phyloP scores from a whole-genome alignment of 2,797 vertebrate genomes.

The Rhinoraja longicauda region DNA sequence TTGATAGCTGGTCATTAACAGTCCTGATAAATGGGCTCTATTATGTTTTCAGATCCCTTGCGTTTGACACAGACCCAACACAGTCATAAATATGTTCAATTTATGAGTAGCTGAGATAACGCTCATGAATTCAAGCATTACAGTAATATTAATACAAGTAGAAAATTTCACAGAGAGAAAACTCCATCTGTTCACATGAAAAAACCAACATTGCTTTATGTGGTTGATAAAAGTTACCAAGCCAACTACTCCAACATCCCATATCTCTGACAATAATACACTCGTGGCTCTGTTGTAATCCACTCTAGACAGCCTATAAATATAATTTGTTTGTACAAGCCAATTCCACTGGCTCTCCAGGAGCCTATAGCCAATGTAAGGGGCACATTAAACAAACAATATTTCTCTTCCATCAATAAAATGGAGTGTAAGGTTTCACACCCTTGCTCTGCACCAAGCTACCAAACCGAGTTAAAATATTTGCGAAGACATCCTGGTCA shows the following conservation, averaged over 20 bases:
- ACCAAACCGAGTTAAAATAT: not conserved
- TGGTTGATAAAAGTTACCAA: slow-evolving; percentile 18
- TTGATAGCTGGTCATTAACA: not conserved
- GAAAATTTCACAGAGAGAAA: not conserved
- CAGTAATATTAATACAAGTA: slow-evolving; percentile 3
- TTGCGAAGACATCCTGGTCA: not conserved
- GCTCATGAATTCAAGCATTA: not conserved
- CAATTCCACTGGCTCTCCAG: not conserved
- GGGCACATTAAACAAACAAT: slow-evolving; percentile 9
- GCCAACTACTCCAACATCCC: not conserved
- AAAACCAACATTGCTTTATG: slow-evolving; percentile 17
- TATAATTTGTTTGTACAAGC: slow-evolving; percentile 29
- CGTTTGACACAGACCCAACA: not conserved
- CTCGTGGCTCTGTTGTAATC: not conserved
- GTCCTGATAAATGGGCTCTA: not conserved
- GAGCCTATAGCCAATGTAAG: slow-evolving; percentile 1
- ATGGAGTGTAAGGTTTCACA: not conserved
- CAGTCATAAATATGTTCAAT: slow-evolving; percentile 11
- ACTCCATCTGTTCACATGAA: not conserved
- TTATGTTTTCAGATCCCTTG: slow-evolving; percentile 5
- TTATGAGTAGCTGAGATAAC: slow-evolving; percentile 22
- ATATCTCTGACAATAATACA: slow-evolving; percentile 17
- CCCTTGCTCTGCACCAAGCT: not conserved
- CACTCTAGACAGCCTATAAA: slow-evolving; percentile 23
- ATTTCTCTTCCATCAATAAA: slow-evolving; percentile 2